Evolutionary conservation across 2,888 invertebrate genomes (phyloP).

Genomic region (Acholoe squamosa): DNA sequence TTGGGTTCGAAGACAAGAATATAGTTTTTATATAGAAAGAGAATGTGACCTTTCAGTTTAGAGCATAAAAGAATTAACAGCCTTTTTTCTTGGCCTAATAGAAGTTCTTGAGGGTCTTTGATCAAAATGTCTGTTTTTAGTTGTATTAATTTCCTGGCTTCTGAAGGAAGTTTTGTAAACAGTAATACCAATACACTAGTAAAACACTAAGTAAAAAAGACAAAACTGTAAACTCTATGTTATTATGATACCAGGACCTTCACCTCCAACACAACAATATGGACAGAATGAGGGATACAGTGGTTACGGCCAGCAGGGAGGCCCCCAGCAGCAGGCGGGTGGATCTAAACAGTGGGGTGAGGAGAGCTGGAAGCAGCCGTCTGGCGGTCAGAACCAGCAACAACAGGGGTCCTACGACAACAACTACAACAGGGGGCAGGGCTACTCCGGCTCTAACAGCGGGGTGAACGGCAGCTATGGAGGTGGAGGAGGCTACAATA

Average conservation of each 20-base stretch:
- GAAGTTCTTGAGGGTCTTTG: too few relatives aligned
- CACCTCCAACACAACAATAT: constrained; percentile 4
- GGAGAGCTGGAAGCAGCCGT: constrained; percentile 11
- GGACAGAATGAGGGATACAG: neutral
- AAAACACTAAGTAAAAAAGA: too few relatives aligned
- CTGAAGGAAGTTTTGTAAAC: too few relatives aligned
- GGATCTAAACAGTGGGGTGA: constrained; percentile 16
- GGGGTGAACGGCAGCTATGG: neutral
- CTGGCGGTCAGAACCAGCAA: neutral
- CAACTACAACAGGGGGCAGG: neutral
- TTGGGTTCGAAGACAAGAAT: too few relatives aligned
- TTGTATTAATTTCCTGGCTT: too few relatives aligned
- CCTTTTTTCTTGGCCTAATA: too few relatives aligned
- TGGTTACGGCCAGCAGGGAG: neutral
- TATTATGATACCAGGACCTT: neutral
- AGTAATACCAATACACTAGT: too few relatives aligned
- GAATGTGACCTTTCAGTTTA: too few relatives aligned
- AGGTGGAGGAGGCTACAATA: neutral
- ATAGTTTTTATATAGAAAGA: too few relatives aligned
- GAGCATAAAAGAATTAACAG: too few relatives aligned
- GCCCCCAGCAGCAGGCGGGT: neutral
- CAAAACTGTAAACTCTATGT: too few relatives aligned
- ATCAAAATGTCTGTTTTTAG: too few relatives aligned
- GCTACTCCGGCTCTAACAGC: neutral
- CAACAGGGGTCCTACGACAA: constrained; percentile 36